Base-by-base conservation (phyloP, 2,113 vertebrate species). In the Synchiropus splendidus region DNA sequence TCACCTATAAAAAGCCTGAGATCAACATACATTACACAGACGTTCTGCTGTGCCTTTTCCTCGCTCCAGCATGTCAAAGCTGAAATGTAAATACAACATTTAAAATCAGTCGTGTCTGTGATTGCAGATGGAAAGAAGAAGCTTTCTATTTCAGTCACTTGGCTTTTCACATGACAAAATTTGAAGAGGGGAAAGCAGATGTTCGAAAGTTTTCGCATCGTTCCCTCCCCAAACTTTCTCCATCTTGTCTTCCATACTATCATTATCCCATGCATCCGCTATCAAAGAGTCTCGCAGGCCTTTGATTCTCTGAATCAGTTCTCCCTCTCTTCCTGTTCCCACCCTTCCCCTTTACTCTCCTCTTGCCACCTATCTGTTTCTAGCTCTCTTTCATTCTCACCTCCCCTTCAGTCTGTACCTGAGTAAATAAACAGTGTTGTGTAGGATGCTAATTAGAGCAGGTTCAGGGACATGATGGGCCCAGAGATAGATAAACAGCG, bases 381-480 rank as follows among this genome's bases (percentile, higher is more conserved):
- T 6, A 2, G 16, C 44, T 36, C 54, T 34, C 66, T 62, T 74
- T 68, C 59, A 64, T 66, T 71, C 60, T 60, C 62, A 39, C 49
- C 50, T 56, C 58, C 58, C 59, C 48, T 42, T 36, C 59, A 57
- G 46, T 47, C 55, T 10, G 58, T 65, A 70, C 66, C 74, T 64
- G 67, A 61, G 62, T 75, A 81, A 78, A 74, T 75, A 81, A 77
- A 78, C 75, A 68, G 54, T 38, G 54, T 63, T 73, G 64, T 64
- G 72, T 64, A 42, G 58, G 71, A 80, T 78, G 77, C 65, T 78
- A 80, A 81, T 80, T 80, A 78, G 65, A 63, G 65, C 65, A 39
- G 62, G 75, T 78, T 80, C 75, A 78, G 71, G 77, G 75, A 75
- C 45, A 14, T 52, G 58, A 73, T 6, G 48, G 65, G 64, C 71